A percentile compares a stretch with the other conserved stretches of the same genome.
Evolutionary conservation across 2,888 invertebrate species (phyloP).

Genomic region (Lithophane leautieri): DNA sequence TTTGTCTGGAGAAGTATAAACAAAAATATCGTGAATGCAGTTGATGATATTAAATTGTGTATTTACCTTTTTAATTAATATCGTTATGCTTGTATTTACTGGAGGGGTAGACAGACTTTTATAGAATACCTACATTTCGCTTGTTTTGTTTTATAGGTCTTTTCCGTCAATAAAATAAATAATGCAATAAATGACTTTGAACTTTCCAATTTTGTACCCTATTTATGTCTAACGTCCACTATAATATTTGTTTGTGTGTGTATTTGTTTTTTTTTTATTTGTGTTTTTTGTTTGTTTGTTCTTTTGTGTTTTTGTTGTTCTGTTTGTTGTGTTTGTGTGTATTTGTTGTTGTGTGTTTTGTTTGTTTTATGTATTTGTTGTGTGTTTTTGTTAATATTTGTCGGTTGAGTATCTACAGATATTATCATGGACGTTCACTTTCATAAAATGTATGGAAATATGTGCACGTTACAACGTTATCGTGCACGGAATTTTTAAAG

Average conservation of each 20-base stretch:
- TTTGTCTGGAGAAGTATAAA: slow-evolving; percentile 6
- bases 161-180: not conserved
- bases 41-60: not conserved
- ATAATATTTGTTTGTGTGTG: too few species aligned
- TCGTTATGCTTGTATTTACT: not conserved
- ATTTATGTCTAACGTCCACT: not conserved
- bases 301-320: too few species aligned
- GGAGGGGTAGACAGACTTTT: not conserved
- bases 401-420: too few species aligned
- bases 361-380: too few species aligned
- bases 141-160: not conserved
- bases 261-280: too few species aligned
- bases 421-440: too few species aligned
- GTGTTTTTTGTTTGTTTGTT: too few species aligned
- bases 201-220: not conserved
- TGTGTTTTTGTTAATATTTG: too few species aligned
- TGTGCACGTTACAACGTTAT: too few species aligned
- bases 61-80: not conserved
- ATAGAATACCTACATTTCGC: not conserved
- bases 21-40: slow-evolving; percentile 6
- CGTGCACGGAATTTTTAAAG: too few species aligned
- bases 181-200: not conserved
- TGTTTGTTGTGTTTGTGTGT: too few species aligned
- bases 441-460: not conserved
- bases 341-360: too few species aligned